Base-by-base conservation (phyloP, 2,797 vertebrate species). In the Sebastes diaconus region DNA sequence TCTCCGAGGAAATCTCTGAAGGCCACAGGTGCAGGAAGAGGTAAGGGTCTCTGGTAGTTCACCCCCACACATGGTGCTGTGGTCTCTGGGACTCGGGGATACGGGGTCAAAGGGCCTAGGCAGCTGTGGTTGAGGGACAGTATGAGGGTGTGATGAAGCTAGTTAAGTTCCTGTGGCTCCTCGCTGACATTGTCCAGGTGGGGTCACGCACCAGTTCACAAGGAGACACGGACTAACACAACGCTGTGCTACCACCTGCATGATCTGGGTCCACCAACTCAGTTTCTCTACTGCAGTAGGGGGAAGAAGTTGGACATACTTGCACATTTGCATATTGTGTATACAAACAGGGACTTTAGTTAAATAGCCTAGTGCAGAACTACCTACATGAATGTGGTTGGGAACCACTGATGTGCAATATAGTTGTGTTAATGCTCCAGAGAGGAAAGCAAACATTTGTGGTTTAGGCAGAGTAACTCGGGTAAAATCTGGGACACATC, bases 11-110 rank as follows among this genome's bases (percentile, higher is more conserved):
- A 81, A 32, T 52, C 63, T 71, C 67, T 32, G 57, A 65, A 72
- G 88, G 87, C 79, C 87, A 80, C 91, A 92, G 91, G 87, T 91
- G 86, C 67, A 81, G 80, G 68, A 55, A 57, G 75, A 90, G 66
- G 58, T 66, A 18, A 80, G 77, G 90, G 73, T 86, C 79, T 81
- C 58, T 0, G 36, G 39, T 52, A 78, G 80, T 68, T 82, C 57
- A 69, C 39, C 54, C 67, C 42, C 79, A 64, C 77, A 81, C 78
- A 85, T 80, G 85, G 83, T n/a, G 78, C 84, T 67, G 63, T 57
- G 36, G 81, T 86, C 57, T 72, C 42, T 14, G 68, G 86, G 90
- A 77, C 54, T 79, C 13, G 1, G 74, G 66, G 84, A 79, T 5
- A 3, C 27, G 7, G 58, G 79, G 82, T 92, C 82, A 80, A 61